A percentile compares a stretch with the other conserved stretches of the same genome.
These are phyloP conservation scores for Channallabes apus DNA, from an alignment of 2,797 vertebrate species.

Conservation along the genomic window DNA sequence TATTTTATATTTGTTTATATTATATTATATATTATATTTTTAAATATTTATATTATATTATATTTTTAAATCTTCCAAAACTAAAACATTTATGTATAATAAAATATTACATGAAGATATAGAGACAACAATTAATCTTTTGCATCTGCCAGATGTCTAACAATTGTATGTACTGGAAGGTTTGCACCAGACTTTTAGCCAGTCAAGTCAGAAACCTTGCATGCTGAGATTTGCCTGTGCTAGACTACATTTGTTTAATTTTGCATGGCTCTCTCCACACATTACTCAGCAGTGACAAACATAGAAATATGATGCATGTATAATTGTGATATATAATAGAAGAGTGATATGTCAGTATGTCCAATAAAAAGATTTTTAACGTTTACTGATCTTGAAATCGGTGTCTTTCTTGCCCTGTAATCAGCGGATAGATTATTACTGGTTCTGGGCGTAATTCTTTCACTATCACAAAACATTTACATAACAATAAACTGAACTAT, in stretches of 20 bases:
- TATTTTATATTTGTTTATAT: neutral
- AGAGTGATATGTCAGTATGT: constrained; percentile 20
- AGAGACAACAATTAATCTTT: neutral
- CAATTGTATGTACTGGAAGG: neutral
- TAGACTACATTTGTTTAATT: constrained; percentile 52
- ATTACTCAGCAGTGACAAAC: constrained; percentile 41
- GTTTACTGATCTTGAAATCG: neutral
- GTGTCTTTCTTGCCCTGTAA: neutral
- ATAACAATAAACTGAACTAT: neutral
- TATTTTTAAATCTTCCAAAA: neutral
- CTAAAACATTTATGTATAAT: neutral
- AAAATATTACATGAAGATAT: neutral
- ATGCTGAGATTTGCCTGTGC: constrained; percentile 63
- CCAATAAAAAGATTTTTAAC: constrained; percentile 23
- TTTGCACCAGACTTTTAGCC: constrained; percentile 24
- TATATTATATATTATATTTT: neutral
- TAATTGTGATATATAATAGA: neutral
- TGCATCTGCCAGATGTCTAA: neutral
- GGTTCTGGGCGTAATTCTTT: neutral
- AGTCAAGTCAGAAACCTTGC: constrained; percentile 30
- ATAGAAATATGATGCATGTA: constrained; percentile 65
- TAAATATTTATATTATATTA: too few species aligned
- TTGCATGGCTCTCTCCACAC: constrained; percentile 64
- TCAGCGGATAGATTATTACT: neutral
- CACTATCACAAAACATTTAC: neutral